Percentiles rank a stretch among this genome's conserved stretches.
phyloP scores from a whole-genome alignment of 1,140 invertebrate species.

The Drosophila pallidifrons region DNA sequence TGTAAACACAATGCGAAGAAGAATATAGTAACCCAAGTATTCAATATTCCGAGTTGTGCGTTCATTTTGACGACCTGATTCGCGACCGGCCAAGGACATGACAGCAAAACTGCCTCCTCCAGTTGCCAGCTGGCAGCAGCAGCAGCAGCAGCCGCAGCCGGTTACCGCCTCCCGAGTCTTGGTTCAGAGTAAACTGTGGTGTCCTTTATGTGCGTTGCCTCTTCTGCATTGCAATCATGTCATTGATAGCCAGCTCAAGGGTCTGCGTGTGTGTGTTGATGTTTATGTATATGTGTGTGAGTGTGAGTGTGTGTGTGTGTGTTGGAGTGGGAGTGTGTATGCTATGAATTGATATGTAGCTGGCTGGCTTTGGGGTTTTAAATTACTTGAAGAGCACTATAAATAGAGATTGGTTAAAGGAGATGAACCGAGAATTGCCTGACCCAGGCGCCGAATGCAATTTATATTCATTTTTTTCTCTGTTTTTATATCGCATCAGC shows the following conservation, averaged over 20 bases:
- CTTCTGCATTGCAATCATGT: conserved; percentile 33
- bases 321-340: not conserved
- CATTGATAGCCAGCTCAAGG: conserved; percentile 4
- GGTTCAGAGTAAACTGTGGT: not conserved
- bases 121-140: conserved; percentile 22
- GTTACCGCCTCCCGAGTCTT: not conserved
- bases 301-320: too few relatives aligned
- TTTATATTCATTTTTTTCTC: conserved; percentile 60
- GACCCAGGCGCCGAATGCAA: conserved; percentile 39
- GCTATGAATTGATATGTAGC: conserved; percentile 30
- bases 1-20: too few relatives aligned
- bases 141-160: not conserved
- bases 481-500: conserved; percentile 13
- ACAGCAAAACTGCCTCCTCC: not conserved
- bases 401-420: conserved; percentile 24
- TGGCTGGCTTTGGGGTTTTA: conserved; percentile 21
- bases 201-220: conserved; percentile 13
- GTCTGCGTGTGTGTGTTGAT: not conserved
- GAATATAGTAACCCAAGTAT: too few relatives aligned
- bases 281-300: too few relatives aligned
- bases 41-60: conserved; percentile 1
- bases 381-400: conserved; percentile 39
- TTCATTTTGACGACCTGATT: conserved; percentile 20
- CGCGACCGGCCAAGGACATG: conserved; percentile 34
- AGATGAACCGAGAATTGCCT: conserved; percentile 21